Evolutionary conservation across 1,140 invertebrate species (phyloP).

Genomic region (Drosophila athabasca): DNA sequence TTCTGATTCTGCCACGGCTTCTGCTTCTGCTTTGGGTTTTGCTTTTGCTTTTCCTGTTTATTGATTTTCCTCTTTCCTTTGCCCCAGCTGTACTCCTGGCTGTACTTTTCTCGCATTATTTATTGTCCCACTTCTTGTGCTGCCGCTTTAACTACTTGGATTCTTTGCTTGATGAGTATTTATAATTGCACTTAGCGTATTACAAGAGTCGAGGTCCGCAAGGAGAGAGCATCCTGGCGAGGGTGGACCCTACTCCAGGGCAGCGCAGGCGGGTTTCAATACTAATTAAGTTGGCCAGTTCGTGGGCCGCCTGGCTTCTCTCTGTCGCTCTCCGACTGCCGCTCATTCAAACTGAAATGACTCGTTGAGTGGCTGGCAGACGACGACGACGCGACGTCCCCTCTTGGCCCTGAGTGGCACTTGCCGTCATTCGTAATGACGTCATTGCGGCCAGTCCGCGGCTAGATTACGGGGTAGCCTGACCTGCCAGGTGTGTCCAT

Average conservation of each 20-base stretch:
- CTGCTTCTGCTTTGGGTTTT: slow-evolving; percentile 34
- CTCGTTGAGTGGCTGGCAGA: slow-evolving; percentile 41
- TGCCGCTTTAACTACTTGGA: slow-evolving; percentile 42
- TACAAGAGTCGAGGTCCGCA: slow-evolving; percentile 14
- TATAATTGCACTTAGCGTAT: slow-evolving; percentile 74
- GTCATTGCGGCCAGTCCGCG: slow-evolving; percentile 62
- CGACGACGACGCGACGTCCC: slow-evolving; percentile 15
- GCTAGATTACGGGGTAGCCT: slow-evolving; percentile 15
- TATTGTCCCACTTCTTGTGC: slow-evolving; percentile 41
- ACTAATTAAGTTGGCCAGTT: slow-evolving; percentile 76
- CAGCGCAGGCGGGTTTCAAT: slow-evolving; percentile 15
- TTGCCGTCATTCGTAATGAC: slow-evolving; percentile 69
- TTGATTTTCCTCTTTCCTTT: slow-evolving; percentile 56
- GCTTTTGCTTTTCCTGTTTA: slow-evolving; percentile 57
- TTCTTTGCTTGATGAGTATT: slow-evolving; percentile 63
- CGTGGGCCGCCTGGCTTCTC: slow-evolving; percentile 16
- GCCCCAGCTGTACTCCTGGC: slow-evolving; percentile 9
- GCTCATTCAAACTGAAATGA: slow-evolving; percentile 57
- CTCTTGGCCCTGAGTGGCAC: slow-evolving; percentile 57
- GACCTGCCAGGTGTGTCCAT: slow-evolving; percentile 25
- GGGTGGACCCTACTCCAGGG: no score
- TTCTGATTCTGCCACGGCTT: slow-evolving; percentile 4
- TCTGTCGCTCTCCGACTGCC: slow-evolving; percentile 11
- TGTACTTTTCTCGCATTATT: slow-evolving; percentile 43
- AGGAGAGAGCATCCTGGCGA: background rate